Conservation (phyloP, 2,797 vertebrate genomes). For the Spondyliosoma cantharus region DNA sequence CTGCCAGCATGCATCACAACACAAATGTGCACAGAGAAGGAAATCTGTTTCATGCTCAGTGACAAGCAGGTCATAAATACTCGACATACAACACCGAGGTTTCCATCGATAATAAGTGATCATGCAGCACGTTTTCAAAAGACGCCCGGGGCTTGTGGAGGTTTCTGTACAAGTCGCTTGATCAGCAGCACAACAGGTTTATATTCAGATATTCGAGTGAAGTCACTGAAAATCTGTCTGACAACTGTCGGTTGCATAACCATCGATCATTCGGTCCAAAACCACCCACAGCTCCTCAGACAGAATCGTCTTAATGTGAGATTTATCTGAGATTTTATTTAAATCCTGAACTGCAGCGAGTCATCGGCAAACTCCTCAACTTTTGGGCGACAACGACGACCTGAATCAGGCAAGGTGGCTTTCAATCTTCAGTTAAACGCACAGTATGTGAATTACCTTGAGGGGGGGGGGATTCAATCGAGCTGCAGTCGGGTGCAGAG, state of each 20-base stretch:
- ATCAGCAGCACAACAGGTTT: background rate
- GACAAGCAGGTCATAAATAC: background rate
- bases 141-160: background rate
- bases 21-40: background rate
- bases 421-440: too few relatives aligned
- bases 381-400: too few relatives aligned
- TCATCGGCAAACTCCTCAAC: too few relatives aligned
- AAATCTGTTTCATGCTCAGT: background rate
- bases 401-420: too few relatives aligned
- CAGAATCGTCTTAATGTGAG: background rate
- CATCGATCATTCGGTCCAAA: background rate
- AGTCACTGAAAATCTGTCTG: background rate
- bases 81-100: background rate
- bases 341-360: too few relatives aligned
- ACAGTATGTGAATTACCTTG: too few relatives aligned
- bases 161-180: background rate
- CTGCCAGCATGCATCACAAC: background rate
- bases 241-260: background rate
- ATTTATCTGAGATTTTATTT: background rate
- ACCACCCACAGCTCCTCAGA: background rate
- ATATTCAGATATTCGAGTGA: background rate
- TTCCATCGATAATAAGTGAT: background rate
- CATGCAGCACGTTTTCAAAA: conserved; percentile 8
- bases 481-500: too few relatives aligned
- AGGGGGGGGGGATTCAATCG: too few relatives aligned